These are phyloP conservation scores for Oreochromis spilurus DNA, from an alignment of 2,113 vertebrate species.

Conservation along the genomic window DNA sequence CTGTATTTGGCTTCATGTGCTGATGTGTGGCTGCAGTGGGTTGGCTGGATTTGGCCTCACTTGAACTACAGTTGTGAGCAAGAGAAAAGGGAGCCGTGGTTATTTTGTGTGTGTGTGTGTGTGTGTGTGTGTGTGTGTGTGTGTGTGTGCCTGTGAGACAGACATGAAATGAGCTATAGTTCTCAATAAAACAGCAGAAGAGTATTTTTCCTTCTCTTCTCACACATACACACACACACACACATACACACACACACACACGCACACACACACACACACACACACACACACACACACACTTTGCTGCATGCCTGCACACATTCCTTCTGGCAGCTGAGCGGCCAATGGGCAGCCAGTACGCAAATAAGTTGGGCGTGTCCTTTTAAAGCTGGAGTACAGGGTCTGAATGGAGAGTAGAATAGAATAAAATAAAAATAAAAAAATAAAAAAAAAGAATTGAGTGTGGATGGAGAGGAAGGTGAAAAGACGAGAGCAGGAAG, in stretches of 20 bases:
- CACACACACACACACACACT: not conserved
- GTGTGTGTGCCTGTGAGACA: not conserved
- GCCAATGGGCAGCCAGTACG: slow-evolving; percentile 62
- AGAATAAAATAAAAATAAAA: slow-evolving; percentile 22
- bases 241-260: not conserved
- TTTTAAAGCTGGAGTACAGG: slow-evolving; percentile 73
- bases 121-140: not conserved
- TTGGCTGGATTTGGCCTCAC: slow-evolving; percentile 15
- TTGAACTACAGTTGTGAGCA: not conserved
- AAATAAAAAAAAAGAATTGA: not conserved
- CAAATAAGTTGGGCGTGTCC: slow-evolving; percentile 59
- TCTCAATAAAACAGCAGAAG: slow-evolving; percentile 29
- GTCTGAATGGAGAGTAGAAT: slow-evolving; percentile 70
- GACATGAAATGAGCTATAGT: slow-evolving; percentile 1
- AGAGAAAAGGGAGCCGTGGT: not conserved
- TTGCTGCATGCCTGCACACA: slow-evolving; percentile 52
- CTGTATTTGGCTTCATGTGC: slow-evolving; percentile 42
- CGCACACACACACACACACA: not conserved
- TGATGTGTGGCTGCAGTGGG: slow-evolving; percentile 14
- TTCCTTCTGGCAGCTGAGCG: slow-evolving; percentile 38
- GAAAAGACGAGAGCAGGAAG: not conserved
- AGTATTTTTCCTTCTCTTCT: slow-evolving; percentile 21
- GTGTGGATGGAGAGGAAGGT: not conserved
- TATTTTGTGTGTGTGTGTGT: not conserved
- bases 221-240: not conserved